Evolutionary conservation across 64 coral and sea anemone species (phyloP), one percentile per base, ranked within the genome.

Genomic region (Stichodactyla mertensii): DNA sequence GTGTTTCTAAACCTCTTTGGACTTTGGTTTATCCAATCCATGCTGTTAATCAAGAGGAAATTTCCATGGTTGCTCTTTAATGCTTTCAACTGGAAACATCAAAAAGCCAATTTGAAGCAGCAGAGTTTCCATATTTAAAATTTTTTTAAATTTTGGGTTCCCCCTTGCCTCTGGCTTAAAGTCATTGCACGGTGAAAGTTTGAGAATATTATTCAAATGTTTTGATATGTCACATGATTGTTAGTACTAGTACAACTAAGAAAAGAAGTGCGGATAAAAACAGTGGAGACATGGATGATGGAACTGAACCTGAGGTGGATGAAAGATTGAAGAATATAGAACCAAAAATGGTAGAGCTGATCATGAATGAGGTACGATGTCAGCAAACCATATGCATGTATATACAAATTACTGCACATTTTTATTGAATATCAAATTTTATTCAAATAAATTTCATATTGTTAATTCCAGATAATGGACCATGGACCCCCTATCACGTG

Each of bases 311-410:
- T 51, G 89, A 89, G 26, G 77, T 92, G 79, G 97, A 99, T 86
- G 97, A 95, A 52, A 89, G 93, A 57, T 62, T 99, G 56, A 99
- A 99, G 78, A 92, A 90, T 22, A 94, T 99, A 78, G 97, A 99
- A 51, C 97, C 93, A 80, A 99, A 91, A 59, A 99, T 99, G 97
- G 64, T 95, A 12, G 97, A 99, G 56, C 90, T 99, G 10, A 99
- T 99, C 51, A 99, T 87, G 15, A 99, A 95, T 88, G 97, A 99
- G 85, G 97, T 95, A 54, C 66, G 88, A 20, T 5, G 5, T 66
- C 31, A 14, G 7, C 31, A 15, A 71, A 16, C 15, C 23, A 45
- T 45, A 45, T 2, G 3, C 5, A 7, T 71, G 6, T 71, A 9
- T 64, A 15, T 58, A 15, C 56, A 58, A 58, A 58, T 58, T 15